A percentile compares a stretch with the other conserved stretches of the same genome.
These are phyloP conservation scores for Megalops cyprinoides DNA, from an alignment of 2,797 vertebrate genomes.

Conservation along the genomic window DNA sequence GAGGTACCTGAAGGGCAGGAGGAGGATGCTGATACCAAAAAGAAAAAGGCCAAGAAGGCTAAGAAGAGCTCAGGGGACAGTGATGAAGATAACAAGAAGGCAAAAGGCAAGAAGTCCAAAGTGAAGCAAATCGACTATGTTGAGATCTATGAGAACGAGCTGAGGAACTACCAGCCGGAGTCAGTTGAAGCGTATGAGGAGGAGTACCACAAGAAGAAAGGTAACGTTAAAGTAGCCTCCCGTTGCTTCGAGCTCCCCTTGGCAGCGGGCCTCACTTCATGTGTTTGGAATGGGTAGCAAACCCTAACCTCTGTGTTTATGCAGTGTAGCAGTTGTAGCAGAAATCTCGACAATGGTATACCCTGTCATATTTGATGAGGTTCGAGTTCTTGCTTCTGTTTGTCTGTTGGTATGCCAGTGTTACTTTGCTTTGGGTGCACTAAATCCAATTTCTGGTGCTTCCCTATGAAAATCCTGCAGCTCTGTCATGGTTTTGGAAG, in stretches of 20 bases:
- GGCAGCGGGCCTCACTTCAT: constrained; percentile 31
- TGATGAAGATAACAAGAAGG: constrained; percentile 72
- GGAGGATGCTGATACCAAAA: constrained; percentile 61
- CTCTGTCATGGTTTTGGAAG: background rate
- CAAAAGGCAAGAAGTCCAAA: constrained; percentile 77
- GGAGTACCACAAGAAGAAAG: constrained; percentile 94
- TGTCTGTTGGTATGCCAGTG: background rate
- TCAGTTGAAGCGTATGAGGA: constrained; percentile 86
- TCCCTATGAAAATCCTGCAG: no score
- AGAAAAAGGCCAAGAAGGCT: constrained; percentile 68
- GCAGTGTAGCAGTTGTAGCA: background rate
- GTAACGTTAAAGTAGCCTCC: constrained; percentile 61
- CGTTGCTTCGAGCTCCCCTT: constrained; percentile 19
- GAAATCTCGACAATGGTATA: no score
- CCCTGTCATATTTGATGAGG: no score
- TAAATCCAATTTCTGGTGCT: no score
- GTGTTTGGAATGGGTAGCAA: constrained; percentile 67
- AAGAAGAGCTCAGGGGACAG: constrained; percentile 59
- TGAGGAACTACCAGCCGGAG: constrained; percentile 83
- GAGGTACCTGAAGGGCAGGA: constrained; percentile 48
- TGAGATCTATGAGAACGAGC: constrained; percentile 84
- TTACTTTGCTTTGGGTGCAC: background rate
- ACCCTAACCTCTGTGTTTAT: constrained; percentile 52
- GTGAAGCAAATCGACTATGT: constrained; percentile 83
- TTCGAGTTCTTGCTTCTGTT: no score